Evolutionary conservation across 1,140 invertebrate genomes (phyloP), one percentile per base, ranked within the genome.

Genomic region (Plutomurus gul): DNA sequence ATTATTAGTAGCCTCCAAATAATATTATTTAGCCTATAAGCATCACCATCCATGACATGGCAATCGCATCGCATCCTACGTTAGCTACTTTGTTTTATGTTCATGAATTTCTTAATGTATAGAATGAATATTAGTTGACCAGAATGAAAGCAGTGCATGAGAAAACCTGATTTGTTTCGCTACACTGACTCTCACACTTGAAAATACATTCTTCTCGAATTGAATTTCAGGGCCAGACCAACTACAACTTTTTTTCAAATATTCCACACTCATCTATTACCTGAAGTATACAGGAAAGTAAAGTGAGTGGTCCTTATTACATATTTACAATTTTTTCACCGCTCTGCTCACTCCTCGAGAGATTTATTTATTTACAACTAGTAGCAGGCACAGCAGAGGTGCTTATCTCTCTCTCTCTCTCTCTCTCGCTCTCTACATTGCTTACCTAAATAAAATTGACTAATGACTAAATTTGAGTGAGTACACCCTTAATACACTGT

Each of bases 111-210:
- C 39, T 72, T 43, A 16, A 40, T 72, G 36, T 18, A 18, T 13
- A 40, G 22, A 72, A 72, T 72, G 39, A 40, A 40, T 72, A 43
- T 72, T 40, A 72, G 40, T 40, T 39, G 39, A 37, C 36, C 25
- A 20, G 70, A 40, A 72, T 40, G 36, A 72, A 72, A 72, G 70
- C 70, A 72, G 70, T 72, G 39, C 70, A 72, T 72, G 70, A 39
- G 39, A 72, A 72, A 72, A 72, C 70, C 70, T 22, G 70, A 72
- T 72, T 72, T 39, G 70, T 72, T 22, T 72, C 37, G 70, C 36
- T 20, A 40, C 0, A 27, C 39, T 72, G 70, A 13, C 10, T 36
- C n/a, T 30, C 18, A 33, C 51, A 60, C 22, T 30, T 60, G 27
- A 27, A 60, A 30, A 60, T 60, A 60, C 47, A 51, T 65, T 65